Percentiles rank a stretch among this genome's conserved stretches.
Conservation (phyloP, 2,797 vertebrate genomes). For the Streptopelia turtur region DNA sequence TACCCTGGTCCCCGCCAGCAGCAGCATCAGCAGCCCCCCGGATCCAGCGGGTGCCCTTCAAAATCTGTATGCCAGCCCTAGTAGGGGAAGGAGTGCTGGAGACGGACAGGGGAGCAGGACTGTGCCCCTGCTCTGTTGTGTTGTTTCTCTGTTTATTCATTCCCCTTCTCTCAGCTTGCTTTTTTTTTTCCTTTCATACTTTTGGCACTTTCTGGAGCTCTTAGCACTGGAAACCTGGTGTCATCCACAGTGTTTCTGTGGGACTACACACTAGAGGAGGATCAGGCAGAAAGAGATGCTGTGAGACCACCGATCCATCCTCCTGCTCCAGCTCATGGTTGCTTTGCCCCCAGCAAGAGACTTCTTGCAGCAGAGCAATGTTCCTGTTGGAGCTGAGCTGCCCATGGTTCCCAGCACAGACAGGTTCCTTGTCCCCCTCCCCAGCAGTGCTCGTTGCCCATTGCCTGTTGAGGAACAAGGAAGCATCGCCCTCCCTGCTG, state of each 20-base stretch:
- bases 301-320: background rate
- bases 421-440: background rate
- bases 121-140: background rate
- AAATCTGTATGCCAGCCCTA: background rate
- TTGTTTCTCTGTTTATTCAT: background rate
- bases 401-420: background rate
- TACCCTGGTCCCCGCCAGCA: background rate
- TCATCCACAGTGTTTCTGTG: background rate
- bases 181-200: background rate
- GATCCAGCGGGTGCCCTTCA: background rate
- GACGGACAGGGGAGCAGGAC: background rate
- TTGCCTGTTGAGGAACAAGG: no score
- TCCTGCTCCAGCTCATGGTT: background rate
- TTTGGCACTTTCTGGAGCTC: background rate
- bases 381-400: background rate
- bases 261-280: no score
- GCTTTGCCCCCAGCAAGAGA: background rate
- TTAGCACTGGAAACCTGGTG: background rate
- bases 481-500: no score
- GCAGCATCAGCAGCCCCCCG: fast-evolving
- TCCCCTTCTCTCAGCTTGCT: background rate
- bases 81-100: background rate
- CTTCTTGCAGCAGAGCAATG: fast-evolving
- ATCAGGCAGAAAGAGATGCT: background rate
- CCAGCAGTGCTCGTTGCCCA: background rate